phyloP scores from a whole-genome alignment of 2,797 vertebrate species.

The Lophotriccus pileatus region DNA sequence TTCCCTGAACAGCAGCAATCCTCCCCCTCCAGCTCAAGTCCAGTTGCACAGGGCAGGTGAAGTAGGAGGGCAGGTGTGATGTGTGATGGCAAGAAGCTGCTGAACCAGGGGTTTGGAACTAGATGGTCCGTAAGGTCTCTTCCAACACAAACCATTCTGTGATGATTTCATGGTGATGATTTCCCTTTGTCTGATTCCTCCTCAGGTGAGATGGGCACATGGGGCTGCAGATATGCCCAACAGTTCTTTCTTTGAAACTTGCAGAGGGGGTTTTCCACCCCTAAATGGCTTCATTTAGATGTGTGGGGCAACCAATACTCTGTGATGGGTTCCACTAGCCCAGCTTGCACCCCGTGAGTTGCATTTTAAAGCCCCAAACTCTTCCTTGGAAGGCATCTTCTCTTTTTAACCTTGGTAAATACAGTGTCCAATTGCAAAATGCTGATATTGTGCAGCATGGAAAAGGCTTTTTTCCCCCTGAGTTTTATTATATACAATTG shows the following conservation, averaged over 20 bases:
- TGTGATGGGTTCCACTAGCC: not conserved
- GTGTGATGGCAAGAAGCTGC: not conserved
- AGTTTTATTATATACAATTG: constrained; percentile 62
- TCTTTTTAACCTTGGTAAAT: constrained; percentile 28
- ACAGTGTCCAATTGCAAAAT: constrained; percentile 59
- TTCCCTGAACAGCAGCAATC: not conserved
- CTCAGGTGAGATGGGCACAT: not conserved
- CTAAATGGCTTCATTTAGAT: not conserved
- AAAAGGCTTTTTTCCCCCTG: constrained; percentile 63
- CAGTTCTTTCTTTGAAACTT: not conserved
- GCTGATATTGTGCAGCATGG: constrained; percentile 61
- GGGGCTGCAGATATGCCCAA: not conserved
- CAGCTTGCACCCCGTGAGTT: not conserved
- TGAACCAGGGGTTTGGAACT: not conserved
- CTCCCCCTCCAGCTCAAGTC: not conserved
- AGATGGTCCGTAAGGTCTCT: not conserved
- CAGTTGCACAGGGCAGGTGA: not conserved
- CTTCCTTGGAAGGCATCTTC: constrained; percentile 30
- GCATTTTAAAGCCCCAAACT: not conserved
- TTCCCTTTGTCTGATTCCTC: not conserved
- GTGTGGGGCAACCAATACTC: not conserved
- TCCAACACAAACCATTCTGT: not conserved
- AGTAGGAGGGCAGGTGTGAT: not conserved
- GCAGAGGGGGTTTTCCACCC: not conserved
- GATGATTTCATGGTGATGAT: not conserved